phyloP scores from a whole-genome alignment of 1,140 invertebrate species.

The Bicyclus anynana region DNA sequence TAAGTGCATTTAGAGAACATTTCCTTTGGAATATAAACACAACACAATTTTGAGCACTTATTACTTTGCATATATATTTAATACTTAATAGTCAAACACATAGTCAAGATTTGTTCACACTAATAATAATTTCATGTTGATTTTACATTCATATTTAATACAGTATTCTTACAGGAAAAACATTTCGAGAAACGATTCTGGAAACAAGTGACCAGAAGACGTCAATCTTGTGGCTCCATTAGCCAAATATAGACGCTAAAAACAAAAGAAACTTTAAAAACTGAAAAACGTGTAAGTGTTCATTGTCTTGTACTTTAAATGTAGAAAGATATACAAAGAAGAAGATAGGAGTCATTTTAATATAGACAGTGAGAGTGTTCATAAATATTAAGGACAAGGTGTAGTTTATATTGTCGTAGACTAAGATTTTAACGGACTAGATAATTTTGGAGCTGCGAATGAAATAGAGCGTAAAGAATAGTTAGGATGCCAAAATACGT shows the following conservation, averaged over 20 bases:
- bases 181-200: constrained; percentile 72
- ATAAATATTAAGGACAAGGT: constrained; percentile 15
- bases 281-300: constrained; percentile 28
- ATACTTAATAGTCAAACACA: no score
- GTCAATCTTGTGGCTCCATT: constrained; percentile 66
- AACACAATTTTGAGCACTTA: not conserved
- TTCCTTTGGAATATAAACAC: not conserved
- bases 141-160: constrained; percentile 12
- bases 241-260: constrained; percentile 56
- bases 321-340: constrained; percentile 20
- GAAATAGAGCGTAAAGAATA: constrained; percentile 5
- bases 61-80: not conserved
- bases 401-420: not conserved
- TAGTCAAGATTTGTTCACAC: no score
- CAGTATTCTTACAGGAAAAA: constrained; percentile 63
- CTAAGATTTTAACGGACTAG: constrained; percentile 1
- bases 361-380: constrained; percentile 30
- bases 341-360: constrained; percentile 14
- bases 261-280: constrained; percentile 19
- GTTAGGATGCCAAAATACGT: constrained; percentile 48
- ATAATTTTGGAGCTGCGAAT: constrained; percentile 14
- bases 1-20: not conserved
- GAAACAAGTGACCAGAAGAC: constrained; percentile 72
- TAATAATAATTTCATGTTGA: not conserved
- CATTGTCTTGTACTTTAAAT: constrained; percentile 10